Evolutionary conservation across 2,888 invertebrate genomes (phyloP).

Genomic region (Apantesis nais): DNA sequence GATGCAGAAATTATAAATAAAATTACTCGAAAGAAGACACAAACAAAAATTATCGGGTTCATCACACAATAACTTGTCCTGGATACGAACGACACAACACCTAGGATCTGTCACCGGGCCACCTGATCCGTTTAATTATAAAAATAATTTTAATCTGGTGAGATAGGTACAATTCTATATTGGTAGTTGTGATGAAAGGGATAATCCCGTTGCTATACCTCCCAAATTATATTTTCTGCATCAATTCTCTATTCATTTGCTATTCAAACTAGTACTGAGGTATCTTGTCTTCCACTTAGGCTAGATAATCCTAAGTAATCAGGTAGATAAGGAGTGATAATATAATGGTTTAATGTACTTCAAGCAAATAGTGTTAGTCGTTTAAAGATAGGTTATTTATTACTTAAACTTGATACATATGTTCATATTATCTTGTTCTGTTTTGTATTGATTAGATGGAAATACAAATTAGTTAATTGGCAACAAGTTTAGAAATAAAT

Average conservation of each 20-base stretch:
- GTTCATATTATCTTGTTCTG: background rate
- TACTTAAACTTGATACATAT: background rate
- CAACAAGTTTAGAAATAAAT: background rate
- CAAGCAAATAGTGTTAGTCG: conserved; percentile 2
- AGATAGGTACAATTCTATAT: too few species aligned
- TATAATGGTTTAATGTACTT: conserved; percentile 18
- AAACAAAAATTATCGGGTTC: too few species aligned
- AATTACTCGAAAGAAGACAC: too few species aligned
- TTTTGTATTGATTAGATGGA: conserved; percentile 1
- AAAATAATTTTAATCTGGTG: too few species aligned
- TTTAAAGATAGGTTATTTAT: background rate
- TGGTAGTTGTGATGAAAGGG: too few species aligned
- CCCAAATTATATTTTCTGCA: background rate
- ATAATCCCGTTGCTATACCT: too few species aligned
- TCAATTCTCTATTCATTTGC: background rate
- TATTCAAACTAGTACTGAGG: background rate
- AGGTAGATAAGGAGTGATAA: conserved; percentile 36
- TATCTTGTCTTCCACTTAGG: conserved; percentile 34
- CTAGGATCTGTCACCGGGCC: too few species aligned
- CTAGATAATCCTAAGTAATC: conserved; percentile 37
- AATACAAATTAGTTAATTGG: background rate
- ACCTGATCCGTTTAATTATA: too few species aligned
- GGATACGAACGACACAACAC: too few species aligned
- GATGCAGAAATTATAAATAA: too few species aligned
- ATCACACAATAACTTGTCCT: too few species aligned